These are phyloP conservation scores for Pomacea canaliculata DNA, from an alignment of 2,888 invertebrate genomes.

Conservation along the genomic window DNA sequence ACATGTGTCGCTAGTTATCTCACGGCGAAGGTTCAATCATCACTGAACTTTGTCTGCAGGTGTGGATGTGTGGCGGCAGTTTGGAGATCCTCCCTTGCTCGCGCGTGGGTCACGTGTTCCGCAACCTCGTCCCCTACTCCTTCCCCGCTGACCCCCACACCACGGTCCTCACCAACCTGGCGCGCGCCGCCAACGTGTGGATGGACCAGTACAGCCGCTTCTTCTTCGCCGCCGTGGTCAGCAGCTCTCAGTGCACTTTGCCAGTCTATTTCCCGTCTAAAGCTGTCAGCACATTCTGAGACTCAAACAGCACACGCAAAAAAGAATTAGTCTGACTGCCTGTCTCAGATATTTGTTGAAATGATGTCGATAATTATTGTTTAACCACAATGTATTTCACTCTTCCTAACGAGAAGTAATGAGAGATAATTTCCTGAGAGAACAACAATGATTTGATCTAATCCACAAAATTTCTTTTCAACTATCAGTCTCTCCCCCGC, in stretches of 20 bases:
- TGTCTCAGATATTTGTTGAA: not conserved
- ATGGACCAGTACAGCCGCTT: constrained; percentile 37
- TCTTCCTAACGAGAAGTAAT: no score
- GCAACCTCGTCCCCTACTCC: constrained; percentile 36
- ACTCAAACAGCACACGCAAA: not conserved
- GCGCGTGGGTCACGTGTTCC: constrained; percentile 41
- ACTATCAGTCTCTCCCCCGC: no score
- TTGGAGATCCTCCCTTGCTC: constrained; percentile 41
- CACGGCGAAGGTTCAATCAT: no score
- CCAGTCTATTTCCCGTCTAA: no score
- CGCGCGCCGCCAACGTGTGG: constrained; percentile 38
- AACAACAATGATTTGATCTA: no score
- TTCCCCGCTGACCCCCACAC: constrained; percentile 32
- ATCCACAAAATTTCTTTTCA: no score
- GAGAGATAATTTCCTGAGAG: no score
- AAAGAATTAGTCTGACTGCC: not conserved
- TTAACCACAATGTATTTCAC: no score
- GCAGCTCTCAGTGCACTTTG: not conserved
- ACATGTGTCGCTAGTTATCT: no score
- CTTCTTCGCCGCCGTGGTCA: constrained; percentile 40
- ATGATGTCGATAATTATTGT: no score
- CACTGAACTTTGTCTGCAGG: not conserved
- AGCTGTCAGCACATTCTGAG: no score
- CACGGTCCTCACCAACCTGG: constrained; percentile 36
- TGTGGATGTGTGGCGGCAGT: constrained; percentile 42